Base-by-base conservation (phyloP, 2,888 invertebrate species). In the Halocaridina rubra region DNA sequence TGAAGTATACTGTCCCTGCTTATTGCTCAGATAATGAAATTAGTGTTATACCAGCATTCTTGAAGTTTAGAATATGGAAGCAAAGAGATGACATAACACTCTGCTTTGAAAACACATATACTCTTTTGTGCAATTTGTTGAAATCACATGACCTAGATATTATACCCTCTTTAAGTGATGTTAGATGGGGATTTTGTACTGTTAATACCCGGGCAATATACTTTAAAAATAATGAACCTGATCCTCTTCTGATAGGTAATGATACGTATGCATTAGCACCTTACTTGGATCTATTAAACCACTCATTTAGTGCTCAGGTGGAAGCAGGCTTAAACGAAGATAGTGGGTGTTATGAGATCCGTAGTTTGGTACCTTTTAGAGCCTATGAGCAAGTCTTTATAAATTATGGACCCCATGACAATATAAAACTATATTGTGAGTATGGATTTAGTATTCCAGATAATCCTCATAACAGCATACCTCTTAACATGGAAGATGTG, bases 221-320 rank as follows among this genome's bases (percentile, higher is more conserved):
- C 90, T 93, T 94, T 89, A 90, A 93, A 57, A 90, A 91, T 86
- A 91, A 92, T 77, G 92, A 93, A 88, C 93, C 94, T 30, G 19
- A 67, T 24, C 32, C 59, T 46, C 10, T 76, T 19, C 19, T 85
- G 22, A 93, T 78, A 16, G 90, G 90, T 80, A 80, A 86, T 22
- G 87, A 88, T 57, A 75, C 32, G 0, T 82, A 61, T 75, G 97
- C 96, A 4, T 91, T 98, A 74, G 96, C 96, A 87, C 98, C 98
- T 0, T 96, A 95, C 90, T 92, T 98, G 85, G 98, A 98, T 91
- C 93, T 98, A 92, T 95, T 98, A 88, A 98, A 98, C 92, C 98
- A 98, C 90, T 94, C 94, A 80, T 92, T 89, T 46, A 71, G 82
- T 29, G 91, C 91, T 7, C 89, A 90, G 89, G 90, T 91, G 88